Evolutionary conservation across 2,888 invertebrate genomes (phyloP), one percentile per base, ranked within the genome.

Genomic region (Hirtodrosophila duncani): DNA sequence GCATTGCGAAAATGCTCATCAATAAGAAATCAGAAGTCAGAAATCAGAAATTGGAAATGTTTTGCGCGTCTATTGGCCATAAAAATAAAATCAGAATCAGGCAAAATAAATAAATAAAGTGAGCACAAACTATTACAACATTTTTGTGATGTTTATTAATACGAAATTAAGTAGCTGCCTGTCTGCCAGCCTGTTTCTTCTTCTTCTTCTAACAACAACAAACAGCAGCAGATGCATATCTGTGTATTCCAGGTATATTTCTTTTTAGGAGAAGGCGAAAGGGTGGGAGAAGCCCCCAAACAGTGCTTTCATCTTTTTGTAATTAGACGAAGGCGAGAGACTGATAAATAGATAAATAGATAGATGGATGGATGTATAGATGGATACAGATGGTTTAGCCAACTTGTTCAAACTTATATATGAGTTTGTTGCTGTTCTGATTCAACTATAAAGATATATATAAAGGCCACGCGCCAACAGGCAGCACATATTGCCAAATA

Each of bases 91-190:
- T n/a, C n/a, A n/a, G 33, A 7, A 13, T 18, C 4, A 37, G 9
- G 43, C 36, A 46, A 75, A 71, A 66, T 71, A 79, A 74, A 74
- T 74, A 74, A 74, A 74, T 79, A 79, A 74, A 48, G 52, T 75
- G 68, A n/a, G n/a, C n/a, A 62, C 77, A 72, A 72, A 79, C 77
- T 79, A 75, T 79, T 79, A 66, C 72, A 79, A 72, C 60, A 72
- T 79, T 75, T n/a, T n/a, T 79, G 62, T 78, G 71, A 79, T 79
- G 79, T 72, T 79, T 79, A 79, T 72, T 72, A 72, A 72, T 72
- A 67, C 72, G 68, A 72, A 72, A 71, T 75, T 79, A 79, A 72
- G 72, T 72, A 71, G 79, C 68, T 52, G 60, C 57, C 53, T n/a
- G n/a, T 3, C 29, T 11, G 10, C 11, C 11, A 13, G 29, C 29